phyloP scores from a whole-genome alignment of 2,888 invertebrate species.

The Schrankia costaestrigalis region DNA sequence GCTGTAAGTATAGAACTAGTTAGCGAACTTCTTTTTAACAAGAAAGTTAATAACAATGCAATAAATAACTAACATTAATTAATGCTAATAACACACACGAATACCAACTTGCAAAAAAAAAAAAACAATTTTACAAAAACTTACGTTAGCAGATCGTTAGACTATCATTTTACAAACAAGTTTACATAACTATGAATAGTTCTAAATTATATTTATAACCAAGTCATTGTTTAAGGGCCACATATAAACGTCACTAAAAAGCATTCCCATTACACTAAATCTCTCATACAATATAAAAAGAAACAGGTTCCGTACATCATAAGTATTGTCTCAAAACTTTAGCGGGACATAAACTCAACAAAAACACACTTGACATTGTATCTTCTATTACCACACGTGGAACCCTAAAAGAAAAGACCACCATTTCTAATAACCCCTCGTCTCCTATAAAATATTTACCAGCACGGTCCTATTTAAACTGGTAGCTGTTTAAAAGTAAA shows the following conservation, averaged over 20 bases:
- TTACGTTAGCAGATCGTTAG: slow-evolving; percentile 7
- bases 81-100: no score
- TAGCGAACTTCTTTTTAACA: no score
- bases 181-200: slow-evolving; percentile 17
- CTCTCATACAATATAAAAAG: slow-evolving; percentile 55
- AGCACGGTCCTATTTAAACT: slow-evolving; percentile 35
- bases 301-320: slow-evolving; percentile 58
- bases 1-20: no score
- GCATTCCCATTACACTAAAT: slow-evolving; percentile 73
- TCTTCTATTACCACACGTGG: slow-evolving; percentile 56
- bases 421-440: slow-evolving; percentile 28
- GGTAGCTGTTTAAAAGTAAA: slow-evolving; percentile 54
- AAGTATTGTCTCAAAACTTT: slow-evolving; percentile 64
- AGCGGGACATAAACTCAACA: slow-evolving; percentile 61
- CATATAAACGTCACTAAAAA: slow-evolving; percentile 60
- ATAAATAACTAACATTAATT: no score
- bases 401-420: slow-evolving; percentile 26
- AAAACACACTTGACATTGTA: slow-evolving; percentile 70
- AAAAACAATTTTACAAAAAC: no score
- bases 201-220: slow-evolving; percentile 51
- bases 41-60: no score
- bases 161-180: slow-evolving; percentile 10
- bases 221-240: slow-evolving; percentile 56
- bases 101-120: no score
- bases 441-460: slow-evolving; percentile 2